A percentile compares a stretch with the other conserved stretches of the same genome.
Conservation (phyloP, 2,113 vertebrate species). For the Marmota flaviventris region DNA sequence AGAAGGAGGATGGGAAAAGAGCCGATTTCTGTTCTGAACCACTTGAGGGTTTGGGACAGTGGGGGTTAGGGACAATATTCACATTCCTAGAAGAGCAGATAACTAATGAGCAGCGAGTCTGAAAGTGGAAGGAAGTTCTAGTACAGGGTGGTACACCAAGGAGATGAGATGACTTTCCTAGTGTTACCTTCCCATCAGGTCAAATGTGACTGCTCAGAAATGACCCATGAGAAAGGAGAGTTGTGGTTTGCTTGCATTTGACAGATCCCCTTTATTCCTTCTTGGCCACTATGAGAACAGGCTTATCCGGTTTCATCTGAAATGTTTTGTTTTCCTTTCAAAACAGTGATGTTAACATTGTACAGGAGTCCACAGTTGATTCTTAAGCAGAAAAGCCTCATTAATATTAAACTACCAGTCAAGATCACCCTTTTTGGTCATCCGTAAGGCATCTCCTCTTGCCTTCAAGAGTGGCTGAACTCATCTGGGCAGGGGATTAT, state of each 20-base stretch:
- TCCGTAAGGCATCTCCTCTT: neutral
- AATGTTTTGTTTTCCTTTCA: conserved; percentile 69
- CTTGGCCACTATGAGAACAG: conserved; percentile 74
- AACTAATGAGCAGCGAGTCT: neutral
- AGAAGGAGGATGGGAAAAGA: neutral
- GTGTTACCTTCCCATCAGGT: neutral
- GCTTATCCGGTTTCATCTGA: conserved; percentile 76
- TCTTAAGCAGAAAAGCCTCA: neutral
- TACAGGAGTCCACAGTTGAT: neutral
- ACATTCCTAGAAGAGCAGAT: neutral
- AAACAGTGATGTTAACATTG: conserved; percentile 47
- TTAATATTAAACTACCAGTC: neutral
- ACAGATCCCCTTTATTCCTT: conserved; percentile 68
- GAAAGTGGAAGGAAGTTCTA: neutral
- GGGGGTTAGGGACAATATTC: neutral
- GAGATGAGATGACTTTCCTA: neutral
- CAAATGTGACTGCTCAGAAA: conserved; percentile 30
- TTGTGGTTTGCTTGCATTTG: conserved; percentile 50
- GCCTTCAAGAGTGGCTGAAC: neutral
- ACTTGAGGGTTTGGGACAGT: neutral
- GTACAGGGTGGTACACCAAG: neutral
- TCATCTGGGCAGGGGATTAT: neutral
- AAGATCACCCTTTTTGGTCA: neutral
- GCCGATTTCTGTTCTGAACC: conserved; percentile 12
- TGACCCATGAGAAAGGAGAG: neutral